Conservation (phyloP, 64 coral and sea anemone genomes). For the Hydrozoanthus tunicans region DNA sequence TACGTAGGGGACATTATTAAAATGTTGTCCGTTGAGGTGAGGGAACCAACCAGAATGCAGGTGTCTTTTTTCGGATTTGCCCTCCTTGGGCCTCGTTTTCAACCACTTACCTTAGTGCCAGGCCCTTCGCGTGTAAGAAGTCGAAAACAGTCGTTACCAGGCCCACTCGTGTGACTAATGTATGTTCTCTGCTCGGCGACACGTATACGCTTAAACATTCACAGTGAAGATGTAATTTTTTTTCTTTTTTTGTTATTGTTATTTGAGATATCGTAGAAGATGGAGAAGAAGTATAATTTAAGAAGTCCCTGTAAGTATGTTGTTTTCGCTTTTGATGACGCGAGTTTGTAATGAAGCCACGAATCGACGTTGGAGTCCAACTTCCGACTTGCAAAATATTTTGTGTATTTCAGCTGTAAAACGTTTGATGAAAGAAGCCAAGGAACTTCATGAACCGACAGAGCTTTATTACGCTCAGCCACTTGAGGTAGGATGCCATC, state of each 20-base stretch:
- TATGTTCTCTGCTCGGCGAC: constrained; percentile 28
- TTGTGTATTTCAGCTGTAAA: constrained; percentile 77
- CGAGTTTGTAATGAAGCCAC: background rate
- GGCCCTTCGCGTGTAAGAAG: too few relatives aligned
- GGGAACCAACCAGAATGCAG: too few relatives aligned
- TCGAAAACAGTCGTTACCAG: background rate
- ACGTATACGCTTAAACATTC: constrained; percentile 14
- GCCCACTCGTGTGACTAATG: background rate
- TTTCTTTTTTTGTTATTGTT: constrained; percentile 17
- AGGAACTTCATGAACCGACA: constrained; percentile 83
- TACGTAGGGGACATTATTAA: too few relatives aligned
- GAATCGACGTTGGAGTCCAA: background rate
- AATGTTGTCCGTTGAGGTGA: too few relatives aligned
- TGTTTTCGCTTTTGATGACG: background rate
- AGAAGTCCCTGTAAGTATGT: constrained; percentile 75
- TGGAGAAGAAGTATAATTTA: constrained; percentile 93
- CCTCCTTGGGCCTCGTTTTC: too few relatives aligned
- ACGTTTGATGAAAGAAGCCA: constrained; percentile 95
- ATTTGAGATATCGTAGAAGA: constrained; percentile 20
- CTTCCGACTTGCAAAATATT: background rate
- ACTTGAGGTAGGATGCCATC: constrained; percentile 67
- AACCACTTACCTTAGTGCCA: too few relatives aligned
- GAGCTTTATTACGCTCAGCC: constrained; percentile 93
- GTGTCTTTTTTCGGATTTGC: too few relatives aligned
- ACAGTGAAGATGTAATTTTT: background rate